These are phyloP conservation scores for Planococcus citri DNA, from an alignment of 1,140 invertebrate species.

Conservation along the genomic window DNA sequence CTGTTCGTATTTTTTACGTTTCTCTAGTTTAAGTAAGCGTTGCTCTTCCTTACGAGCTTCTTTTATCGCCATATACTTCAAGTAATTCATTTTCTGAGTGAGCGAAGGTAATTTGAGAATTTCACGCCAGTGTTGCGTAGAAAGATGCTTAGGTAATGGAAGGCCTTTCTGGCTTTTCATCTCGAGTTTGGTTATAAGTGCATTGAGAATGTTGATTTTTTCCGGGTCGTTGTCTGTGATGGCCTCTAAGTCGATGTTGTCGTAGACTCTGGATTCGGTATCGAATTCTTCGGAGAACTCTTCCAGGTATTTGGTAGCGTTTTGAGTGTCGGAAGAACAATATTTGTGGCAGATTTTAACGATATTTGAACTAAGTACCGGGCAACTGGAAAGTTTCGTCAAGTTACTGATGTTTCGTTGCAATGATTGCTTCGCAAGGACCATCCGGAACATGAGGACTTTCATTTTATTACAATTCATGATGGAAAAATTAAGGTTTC, in stretches of 20 bases:
- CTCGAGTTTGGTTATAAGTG: neutral
- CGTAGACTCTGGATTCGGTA: neutral
- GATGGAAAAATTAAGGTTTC: too few species aligned
- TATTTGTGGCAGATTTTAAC: too few species aligned
- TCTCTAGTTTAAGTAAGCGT: neutral
- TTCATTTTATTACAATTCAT: too few species aligned
- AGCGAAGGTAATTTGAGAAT: neutral
- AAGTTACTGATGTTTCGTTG: too few species aligned
- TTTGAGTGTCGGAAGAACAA: too few species aligned
- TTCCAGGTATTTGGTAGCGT: neutral
- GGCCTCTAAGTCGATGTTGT: neutral
- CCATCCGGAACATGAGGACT: too few species aligned
- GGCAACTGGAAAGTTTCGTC: too few species aligned
- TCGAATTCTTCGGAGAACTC: neutral
- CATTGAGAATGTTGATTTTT: neutral
- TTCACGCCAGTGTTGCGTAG: neutral
- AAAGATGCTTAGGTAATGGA: neutral
- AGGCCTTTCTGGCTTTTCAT: neutral
- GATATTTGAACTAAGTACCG: too few species aligned
- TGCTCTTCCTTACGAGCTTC: neutral
- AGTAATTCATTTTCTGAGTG: neutral
- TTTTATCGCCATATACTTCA: neutral
- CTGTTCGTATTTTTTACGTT: neutral
- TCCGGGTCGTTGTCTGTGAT: neutral
- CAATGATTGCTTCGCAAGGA: too few species aligned